Evolutionary conservation across 2,113 vertebrate genomes (phyloP).

Genomic region (Seriola rivoliana): DNA sequence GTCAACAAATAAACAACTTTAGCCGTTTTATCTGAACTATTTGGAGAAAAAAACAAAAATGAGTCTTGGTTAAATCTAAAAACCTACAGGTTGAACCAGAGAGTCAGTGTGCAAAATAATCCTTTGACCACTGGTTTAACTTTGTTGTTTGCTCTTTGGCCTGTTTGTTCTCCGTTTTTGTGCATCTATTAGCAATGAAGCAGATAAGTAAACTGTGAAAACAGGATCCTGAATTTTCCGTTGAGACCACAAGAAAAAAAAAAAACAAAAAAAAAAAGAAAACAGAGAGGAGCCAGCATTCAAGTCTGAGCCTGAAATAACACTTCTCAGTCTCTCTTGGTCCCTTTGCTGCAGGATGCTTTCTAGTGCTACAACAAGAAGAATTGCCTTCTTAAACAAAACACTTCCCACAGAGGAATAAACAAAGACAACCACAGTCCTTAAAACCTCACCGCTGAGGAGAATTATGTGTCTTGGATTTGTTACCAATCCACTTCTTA

Average conservation of each 20-base stretch:
- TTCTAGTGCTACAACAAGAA: conserved; percentile 52
- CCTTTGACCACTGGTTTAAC: not conserved
- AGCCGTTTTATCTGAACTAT: too few species aligned
- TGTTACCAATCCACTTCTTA: conserved; percentile 28
- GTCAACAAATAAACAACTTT: too few species aligned
- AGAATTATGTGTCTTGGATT: conserved; percentile 16
- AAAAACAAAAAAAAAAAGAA: conserved; percentile 18
- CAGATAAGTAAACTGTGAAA: not conserved
- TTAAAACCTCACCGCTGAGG: conserved; percentile 38
- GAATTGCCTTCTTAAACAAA: conserved; percentile 63
- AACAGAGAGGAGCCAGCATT: not conserved
- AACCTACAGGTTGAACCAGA: not conserved
- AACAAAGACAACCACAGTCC: conserved; percentile 58
- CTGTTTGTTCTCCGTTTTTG: not conserved
- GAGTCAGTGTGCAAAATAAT: not conserved
- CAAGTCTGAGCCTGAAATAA: conserved; percentile 57
- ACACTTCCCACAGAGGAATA: conserved; percentile 66
- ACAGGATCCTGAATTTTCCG: not conserved
- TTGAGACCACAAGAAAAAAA: not conserved
- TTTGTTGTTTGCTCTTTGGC: not conserved
- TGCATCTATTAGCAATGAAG: too few species aligned
- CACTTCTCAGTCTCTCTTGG: conserved; percentile 10
- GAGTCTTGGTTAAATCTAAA: not conserved
- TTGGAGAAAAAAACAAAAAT: too few species aligned
- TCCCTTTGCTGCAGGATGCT: conserved; percentile 58